Evolutionary conservation across 1,140 invertebrate genomes (phyloP).

Genomic region (Drosophila hydei): DNA sequence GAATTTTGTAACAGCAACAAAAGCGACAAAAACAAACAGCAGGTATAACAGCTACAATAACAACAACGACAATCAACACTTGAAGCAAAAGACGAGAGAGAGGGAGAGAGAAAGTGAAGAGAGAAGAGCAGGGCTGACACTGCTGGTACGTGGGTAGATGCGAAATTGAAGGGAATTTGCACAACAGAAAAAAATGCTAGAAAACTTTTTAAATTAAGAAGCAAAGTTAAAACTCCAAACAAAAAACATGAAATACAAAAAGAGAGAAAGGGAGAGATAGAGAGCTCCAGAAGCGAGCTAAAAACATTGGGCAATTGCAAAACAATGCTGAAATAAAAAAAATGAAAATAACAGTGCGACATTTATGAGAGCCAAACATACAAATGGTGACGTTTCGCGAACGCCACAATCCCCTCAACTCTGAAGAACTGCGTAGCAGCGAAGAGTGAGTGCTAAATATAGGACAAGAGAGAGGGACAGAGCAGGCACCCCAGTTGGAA

Average conservation of each 20-base stretch:
- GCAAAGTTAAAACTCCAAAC: constrained; percentile 76
- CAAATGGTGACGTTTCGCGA: constrained; percentile 25
- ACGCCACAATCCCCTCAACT: not conserved
- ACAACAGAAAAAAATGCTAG: constrained; percentile 43
- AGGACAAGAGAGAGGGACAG: not conserved
- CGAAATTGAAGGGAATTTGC: constrained; percentile 69
- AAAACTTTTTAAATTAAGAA: constrained; percentile 81
- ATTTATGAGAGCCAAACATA: constrained; percentile 42
- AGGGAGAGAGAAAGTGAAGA: constrained; percentile 5
- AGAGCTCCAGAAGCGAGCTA: not conserved
- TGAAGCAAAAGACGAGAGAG: constrained; percentile 20
- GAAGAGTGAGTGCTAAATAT: no score
- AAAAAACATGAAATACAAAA: constrained; percentile 35
- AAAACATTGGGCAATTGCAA: constrained; percentile 24
- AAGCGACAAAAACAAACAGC: constrained; percentile 74
- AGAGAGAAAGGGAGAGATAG: not conserved
- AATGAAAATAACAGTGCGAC: constrained; percentile 32
- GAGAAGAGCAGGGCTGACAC: constrained; percentile 23
- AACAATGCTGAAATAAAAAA: constrained; percentile 26
- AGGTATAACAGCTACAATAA: constrained; percentile 49
- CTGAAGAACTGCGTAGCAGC: no score
- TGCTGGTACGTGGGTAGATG: constrained; percentile 25
- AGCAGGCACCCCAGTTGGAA: not conserved
- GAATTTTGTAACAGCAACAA: constrained; percentile 75
- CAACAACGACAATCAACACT: constrained; percentile 53